phyloP scores from a whole-genome alignment of 2,113 vertebrate genomes.

The Lynx canadensis region DNA sequence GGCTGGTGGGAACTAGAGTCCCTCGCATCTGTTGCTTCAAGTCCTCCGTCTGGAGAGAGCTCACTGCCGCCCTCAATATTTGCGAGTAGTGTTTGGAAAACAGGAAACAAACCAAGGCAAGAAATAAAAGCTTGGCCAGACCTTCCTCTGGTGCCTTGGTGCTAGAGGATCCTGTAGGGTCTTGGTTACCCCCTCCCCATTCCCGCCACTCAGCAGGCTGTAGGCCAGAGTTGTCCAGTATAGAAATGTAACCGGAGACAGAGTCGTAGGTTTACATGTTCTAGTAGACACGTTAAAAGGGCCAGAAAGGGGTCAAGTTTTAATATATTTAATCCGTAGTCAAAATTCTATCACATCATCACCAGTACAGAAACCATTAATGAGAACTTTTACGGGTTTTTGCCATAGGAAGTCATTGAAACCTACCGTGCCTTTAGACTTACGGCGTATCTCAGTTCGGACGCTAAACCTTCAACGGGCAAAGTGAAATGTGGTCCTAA shows the following conservation, averaged over 20 bases:
- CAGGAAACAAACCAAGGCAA: neutral
- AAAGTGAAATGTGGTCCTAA: neutral
- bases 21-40: neutral
- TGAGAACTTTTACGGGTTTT: neutral
- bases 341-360: neutral
- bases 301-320: neutral
- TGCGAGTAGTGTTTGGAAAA: too few relatives aligned
- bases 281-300: neutral
- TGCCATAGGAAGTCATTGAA: neutral
- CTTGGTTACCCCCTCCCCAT: neutral
- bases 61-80: neutral
- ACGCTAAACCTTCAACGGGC: neutral
- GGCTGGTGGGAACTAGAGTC: accelerated
- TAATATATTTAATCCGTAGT: neutral
- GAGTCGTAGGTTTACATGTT: neutral
- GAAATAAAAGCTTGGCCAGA: neutral
- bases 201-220: too few relatives aligned
- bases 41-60: neutral
- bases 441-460: neutral
- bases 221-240: neutral
- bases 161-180: neutral
- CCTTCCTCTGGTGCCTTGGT: neutral
- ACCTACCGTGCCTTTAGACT: neutral
- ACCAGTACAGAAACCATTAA: neutral
- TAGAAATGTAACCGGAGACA: neutral